phyloP scores from a whole-genome alignment of 2,888 invertebrate genomes.

The Parthenolecanium corni region DNA sequence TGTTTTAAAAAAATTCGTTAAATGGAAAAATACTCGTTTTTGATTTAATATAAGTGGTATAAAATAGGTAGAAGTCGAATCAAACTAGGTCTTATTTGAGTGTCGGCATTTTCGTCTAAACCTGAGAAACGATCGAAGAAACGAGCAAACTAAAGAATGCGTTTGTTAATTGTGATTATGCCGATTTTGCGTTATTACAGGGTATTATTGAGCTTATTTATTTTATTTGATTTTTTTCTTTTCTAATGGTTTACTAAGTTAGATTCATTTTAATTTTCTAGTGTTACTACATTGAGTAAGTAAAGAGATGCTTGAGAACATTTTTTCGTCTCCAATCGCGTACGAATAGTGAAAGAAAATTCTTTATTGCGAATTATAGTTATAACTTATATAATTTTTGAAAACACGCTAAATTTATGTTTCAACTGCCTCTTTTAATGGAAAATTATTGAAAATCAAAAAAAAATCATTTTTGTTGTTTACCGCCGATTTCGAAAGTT shows the following conservation, averaged over 20 bases:
- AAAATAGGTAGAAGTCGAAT: no score
- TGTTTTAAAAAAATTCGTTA: no score
- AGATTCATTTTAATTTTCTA: background rate
- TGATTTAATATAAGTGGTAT: no score
- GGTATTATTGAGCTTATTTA: constrained; percentile 27
- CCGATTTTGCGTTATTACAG: constrained; percentile 24
- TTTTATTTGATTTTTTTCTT: background rate
- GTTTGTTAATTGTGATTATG: constrained; percentile 19
- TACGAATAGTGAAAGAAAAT: no score
- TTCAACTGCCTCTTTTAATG: background rate
- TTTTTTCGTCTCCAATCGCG: no score
- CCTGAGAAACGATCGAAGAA: background rate
- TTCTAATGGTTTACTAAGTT: background rate
- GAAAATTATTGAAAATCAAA: background rate
- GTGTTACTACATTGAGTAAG: background rate
- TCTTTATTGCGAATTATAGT: background rate
- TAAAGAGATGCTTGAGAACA: no score
- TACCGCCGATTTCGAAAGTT: background rate
- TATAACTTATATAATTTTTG: background rate
- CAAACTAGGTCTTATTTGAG: no score
- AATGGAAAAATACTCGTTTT: no score
- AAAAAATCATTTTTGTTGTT: background rate
- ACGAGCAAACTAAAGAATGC: background rate
- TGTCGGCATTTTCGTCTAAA: no score
- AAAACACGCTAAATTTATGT: background rate